Evolutionary conservation across 1,140 invertebrate genomes (phyloP).

Genomic region (Glossosoma conforme): DNA sequence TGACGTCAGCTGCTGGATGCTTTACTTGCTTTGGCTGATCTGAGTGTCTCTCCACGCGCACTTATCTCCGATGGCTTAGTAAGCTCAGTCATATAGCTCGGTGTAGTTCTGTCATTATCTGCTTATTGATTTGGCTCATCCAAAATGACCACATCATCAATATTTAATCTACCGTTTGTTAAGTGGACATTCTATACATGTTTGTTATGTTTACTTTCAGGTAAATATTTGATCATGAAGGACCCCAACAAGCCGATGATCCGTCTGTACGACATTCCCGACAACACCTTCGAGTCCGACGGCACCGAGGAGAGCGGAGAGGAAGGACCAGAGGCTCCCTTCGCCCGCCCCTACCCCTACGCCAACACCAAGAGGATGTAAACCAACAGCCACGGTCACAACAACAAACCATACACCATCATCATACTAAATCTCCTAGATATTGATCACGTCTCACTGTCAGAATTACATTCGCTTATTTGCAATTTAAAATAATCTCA

Average conservation of each 20-base stretch:
- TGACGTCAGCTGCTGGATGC: too few relatives aligned
- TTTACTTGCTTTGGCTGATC: too few relatives aligned
- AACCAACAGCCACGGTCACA: not conserved
- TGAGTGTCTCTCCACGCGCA: too few relatives aligned
- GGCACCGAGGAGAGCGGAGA: constrained; percentile 89
- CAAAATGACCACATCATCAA: not conserved
- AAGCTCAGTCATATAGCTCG: too few relatives aligned
- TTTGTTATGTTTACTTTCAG: constrained; percentile 32
- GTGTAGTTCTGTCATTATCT: too few relatives aligned
- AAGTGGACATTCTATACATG: not conserved
- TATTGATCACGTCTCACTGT: too few relatives aligned
- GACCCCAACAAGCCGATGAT: constrained; percentile 98
- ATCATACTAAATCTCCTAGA: too few relatives aligned
- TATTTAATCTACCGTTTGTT: not conserved
- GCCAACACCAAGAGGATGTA: constrained; percentile 47
- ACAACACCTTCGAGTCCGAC: constrained; percentile 98
- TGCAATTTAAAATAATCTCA: too few relatives aligned
- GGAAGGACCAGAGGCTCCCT: constrained; percentile 61
- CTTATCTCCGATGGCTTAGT: too few relatives aligned
- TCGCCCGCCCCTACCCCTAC: constrained; percentile 48
- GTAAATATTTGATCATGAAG: constrained; percentile 96
- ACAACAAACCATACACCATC: not conserved
- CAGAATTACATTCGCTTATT: too few relatives aligned
- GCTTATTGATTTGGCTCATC: too few relatives aligned
- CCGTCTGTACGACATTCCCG: constrained; percentile 93